Evolutionary conservation across 2,113 vertebrate genomes (phyloP), one percentile per base, ranked within the genome.

Genomic region (Thomomys bottae): DNA sequence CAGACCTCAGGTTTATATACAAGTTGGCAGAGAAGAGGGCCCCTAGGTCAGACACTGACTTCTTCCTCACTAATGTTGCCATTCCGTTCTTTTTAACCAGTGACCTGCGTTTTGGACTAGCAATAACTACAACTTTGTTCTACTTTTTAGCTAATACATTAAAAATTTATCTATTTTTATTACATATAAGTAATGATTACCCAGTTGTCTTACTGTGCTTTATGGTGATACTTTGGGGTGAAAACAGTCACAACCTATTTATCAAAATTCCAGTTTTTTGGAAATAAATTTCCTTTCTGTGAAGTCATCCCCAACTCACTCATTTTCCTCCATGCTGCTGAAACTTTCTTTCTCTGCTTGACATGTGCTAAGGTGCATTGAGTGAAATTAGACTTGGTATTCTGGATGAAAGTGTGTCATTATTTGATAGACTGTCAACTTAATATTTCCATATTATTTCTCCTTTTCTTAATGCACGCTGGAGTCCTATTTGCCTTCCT

Each of bases 391-490:
- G 76, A 78, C 36, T 88, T 9, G 3, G 80, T 89, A 81, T 90
- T 87, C 72, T 54, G 91, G 73, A 92, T 66, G 68, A 90, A 96
- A 93, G 59, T 45, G 26, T 92, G 77, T 90, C 80, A 88, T 93
- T 94, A 93, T 96, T 90, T 92, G 88, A 94, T 88, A 77, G 75
- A 91, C 83, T 86, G 94, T 90, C 91, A 91, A 93, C 42, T 86
- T 84, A 92, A 94, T 94, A 94, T 90, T 95, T 94, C 77, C 73
- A 94, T 72, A 95, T 95, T 92, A 94, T 92, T 96, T 92, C 78
- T 90, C 20, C 79, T 36, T 72, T 78, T 93, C 93, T 77, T 76
- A 95, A 88, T 80, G 77, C 8, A 91, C 93, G 77, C 95, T n/a
- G 17, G 87, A 87, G 94, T 92, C 86, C 92, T 86, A 73, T 95